Conservation (phyloP, 2,888 invertebrate genomes). For the Pseudoips prasinana region DNA sequence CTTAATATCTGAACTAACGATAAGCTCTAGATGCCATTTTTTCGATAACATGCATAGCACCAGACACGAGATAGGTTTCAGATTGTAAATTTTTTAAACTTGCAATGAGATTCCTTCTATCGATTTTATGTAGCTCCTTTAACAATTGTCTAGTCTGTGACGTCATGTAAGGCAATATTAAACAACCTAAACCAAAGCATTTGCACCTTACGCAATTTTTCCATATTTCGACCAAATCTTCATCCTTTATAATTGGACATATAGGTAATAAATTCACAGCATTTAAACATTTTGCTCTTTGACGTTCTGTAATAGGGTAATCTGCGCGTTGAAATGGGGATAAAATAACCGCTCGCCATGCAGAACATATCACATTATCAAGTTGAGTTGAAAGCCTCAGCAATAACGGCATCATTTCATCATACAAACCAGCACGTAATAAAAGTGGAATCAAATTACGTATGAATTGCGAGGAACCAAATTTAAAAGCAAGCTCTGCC, state of each 20-base stretch:
- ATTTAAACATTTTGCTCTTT: slow-evolving; percentile 66
- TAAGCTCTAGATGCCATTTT: slow-evolving; percentile 54
- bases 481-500: slow-evolving; percentile 56
- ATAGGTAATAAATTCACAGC: slow-evolving; percentile 69
- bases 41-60: slow-evolving; percentile 73
- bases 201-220: slow-evolving; percentile 71
- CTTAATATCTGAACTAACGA: no score
- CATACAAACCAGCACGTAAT: slow-evolving; percentile 54
- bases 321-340: slow-evolving; percentile 73
- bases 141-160: slow-evolving; percentile 57
- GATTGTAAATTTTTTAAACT: slow-evolving; percentile 71
- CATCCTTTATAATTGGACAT: slow-evolving; percentile 69
- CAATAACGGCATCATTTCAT: slow-evolving; percentile 67
- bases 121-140: slow-evolving; percentile 66
- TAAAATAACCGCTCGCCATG: slow-evolving; percentile 70
- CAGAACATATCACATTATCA: slow-evolving; percentile 56
- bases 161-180: slow-evolving; percentile 72
- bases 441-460: slow-evolving; percentile 55
- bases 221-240: slow-evolving; percentile 73
- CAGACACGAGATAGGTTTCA: slow-evolving; percentile 70
- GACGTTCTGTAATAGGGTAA: slow-evolving; percentile 72
- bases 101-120: slow-evolving; percentile 67
- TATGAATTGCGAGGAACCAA: slow-evolving; percentile 53
- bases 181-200: slow-evolving; percentile 67
- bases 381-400: slow-evolving; percentile 55